Evolutionary conservation across 2,113 vertebrate species (phyloP).

Genomic region (Xyrauchen texanus): DNA sequence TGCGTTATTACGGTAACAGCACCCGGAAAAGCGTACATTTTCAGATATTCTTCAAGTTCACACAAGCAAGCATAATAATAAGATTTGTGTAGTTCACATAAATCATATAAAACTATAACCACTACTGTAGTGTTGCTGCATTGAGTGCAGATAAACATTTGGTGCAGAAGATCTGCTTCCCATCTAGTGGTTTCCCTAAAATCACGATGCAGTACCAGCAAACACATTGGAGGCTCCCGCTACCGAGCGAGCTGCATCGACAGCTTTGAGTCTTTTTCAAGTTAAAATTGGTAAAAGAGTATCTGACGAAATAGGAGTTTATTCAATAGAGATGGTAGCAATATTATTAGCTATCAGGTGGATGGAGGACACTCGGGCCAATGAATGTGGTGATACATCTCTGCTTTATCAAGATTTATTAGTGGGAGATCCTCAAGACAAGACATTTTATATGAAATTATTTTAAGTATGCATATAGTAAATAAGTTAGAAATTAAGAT

Average conservation of each 20-base stretch:
- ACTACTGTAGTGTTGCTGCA: neutral
- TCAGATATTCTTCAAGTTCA: neutral
- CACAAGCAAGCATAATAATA: neutral
- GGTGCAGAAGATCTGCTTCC: too few relatives aligned
- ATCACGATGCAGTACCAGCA: conserved; percentile 23
- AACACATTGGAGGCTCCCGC: conserved; percentile 47
- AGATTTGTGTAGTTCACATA: neutral
- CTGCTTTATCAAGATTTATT: too few relatives aligned
- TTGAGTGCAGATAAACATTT: neutral
- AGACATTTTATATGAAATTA: too few relatives aligned
- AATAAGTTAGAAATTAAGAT: too few relatives aligned
- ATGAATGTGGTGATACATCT: too few relatives aligned
- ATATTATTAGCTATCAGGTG: too few relatives aligned
- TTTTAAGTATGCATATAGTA: too few relatives aligned
- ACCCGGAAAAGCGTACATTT: conserved; percentile 62
- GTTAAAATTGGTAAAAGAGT: too few relatives aligned
- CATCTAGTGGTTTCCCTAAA: conserved; percentile 27
- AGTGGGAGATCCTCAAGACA: too few relatives aligned
- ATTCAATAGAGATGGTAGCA: too few relatives aligned
- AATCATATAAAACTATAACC: neutral
- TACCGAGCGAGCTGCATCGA: conserved; percentile 19
- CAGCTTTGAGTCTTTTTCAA: neutral
- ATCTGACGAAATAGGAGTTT: too few relatives aligned
- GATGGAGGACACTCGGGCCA: too few relatives aligned
- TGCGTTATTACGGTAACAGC: conserved; percentile 56